Percentiles rank a stretch among this genome's conserved stretches.
phyloP scores from a whole-genome alignment of 2,113 vertebrate species.

The Trochalopteron elliotii region DNA sequence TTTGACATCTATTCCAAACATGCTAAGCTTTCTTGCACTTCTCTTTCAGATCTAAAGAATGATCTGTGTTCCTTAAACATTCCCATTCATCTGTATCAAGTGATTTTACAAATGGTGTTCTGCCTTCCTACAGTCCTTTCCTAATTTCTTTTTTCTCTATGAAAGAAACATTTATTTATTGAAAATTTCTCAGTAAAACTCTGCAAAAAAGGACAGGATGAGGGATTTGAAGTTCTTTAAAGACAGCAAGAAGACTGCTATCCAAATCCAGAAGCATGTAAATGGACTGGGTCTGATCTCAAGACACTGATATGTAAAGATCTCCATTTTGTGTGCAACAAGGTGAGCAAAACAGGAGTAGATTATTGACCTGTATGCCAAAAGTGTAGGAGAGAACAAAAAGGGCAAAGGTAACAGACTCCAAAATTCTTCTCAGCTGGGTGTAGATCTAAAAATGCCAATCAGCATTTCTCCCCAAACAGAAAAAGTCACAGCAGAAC shows the following conservation, averaged over 20 bases:
- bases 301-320: background rate
- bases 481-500: background rate
- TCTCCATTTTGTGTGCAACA: background rate
- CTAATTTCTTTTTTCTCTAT: background rate
- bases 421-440: background rate
- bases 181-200: background rate
- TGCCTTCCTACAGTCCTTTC: background rate
- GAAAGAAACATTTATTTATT: background rate
- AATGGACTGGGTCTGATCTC: background rate
- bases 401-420: background rate
- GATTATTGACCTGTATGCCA: background rate
- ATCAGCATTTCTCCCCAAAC: fast-evolving
- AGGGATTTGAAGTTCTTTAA: background rate
- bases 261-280: background rate
- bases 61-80: background rate
- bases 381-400: background rate
- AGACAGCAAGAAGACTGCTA: background rate
- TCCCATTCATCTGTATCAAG: background rate
- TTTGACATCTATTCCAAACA: background rate
- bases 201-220: background rate
- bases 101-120: background rate
- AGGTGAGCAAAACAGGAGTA: background rate
- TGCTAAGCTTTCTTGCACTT: background rate
- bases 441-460: background rate
- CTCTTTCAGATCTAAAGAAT: background rate